Conservation (phyloP, 2,797 vertebrate genomes). For the Darevskia mixta region DNA sequence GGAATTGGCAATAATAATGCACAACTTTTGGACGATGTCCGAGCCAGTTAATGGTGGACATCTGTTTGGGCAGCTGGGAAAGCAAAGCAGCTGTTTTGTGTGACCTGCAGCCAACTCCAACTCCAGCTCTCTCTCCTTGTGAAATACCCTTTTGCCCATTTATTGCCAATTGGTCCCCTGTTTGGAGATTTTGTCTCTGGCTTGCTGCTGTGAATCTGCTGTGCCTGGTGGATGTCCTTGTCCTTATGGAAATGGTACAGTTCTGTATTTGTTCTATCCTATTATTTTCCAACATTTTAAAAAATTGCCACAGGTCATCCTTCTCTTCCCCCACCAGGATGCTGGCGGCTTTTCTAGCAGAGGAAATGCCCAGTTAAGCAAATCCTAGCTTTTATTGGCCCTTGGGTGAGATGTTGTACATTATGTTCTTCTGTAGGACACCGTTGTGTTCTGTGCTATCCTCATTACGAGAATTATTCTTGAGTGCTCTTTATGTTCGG, state of each 20-base stretch:
- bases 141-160: background rate
- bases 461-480: background rate
- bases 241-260: background rate
- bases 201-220: background rate
- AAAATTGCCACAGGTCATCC: too few species aligned
- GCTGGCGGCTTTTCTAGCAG: background rate
- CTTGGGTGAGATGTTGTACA: background rate
- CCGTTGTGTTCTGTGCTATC: background rate
- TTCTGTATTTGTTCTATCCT: background rate
- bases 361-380: background rate
- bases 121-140: too few species aligned
- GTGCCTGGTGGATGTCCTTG: background rate
- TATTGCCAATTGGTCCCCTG: too few species aligned
- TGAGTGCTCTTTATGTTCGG: background rate
- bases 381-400: background rate
- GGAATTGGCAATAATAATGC: background rate
- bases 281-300: too few species aligned
- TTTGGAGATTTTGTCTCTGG: background rate
- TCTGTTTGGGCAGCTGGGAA: slow-evolving; percentile 10
- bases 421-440: background rate
- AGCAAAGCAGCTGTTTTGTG: background rate
- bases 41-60: background rate
- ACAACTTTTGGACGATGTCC: background rate
- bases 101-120: background rate
- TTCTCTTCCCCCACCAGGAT: background rate